Base-by-base conservation (phyloP, 2,888 invertebrate genomes). In the Helleia helle region DNA sequence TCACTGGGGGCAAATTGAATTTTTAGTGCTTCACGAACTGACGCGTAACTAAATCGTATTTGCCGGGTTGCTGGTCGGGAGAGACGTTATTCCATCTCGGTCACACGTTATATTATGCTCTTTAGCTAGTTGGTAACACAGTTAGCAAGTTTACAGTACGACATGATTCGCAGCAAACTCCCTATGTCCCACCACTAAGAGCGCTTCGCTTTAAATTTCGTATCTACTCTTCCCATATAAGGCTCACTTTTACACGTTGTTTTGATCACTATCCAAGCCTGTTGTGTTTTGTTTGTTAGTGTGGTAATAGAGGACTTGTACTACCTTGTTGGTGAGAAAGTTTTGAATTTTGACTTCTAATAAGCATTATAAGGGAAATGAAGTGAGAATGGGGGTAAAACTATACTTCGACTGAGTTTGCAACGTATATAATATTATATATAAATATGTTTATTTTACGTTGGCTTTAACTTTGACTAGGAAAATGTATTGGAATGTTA, bases 31-130 rank as follows among this genome's bases (percentile, higher is more conserved):
- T 7, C 34, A 17, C 34, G 22, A 34, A 34, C 34, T 34, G 38
- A 48, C 41, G 40, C 30, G 42, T 36, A 22, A 38, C 17, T 26
- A 11, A 46, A 46, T 46, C 43, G 39, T 39, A 43, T 46, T 46
- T 43, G 25, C 24, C 29, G 38, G 46, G 52, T 53, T 52, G 52
- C 52, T 52, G 53, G 58, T 51, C n/a, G n/a, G 48, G 51, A 52
- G 56, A 61, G 65, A 60, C 59, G 57, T 56, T 59, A 56, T 49
- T 29, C 40, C 34, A 45, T 53, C 59, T 55, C 57, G 55, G 56
- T 61, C 64, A 57, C 63, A 61, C 61, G 63, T 68, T 66, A 64
- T 58, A n/a, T n/a, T n/a, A 58, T 56, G 68, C 64, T 69, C 66
- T 67, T 71, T 67, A 62, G 55, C 50, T 54, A 62, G 61, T 67